phyloP scores from a whole-genome alignment of 2,113 vertebrate genomes.

The Caranx melampygus region DNA sequence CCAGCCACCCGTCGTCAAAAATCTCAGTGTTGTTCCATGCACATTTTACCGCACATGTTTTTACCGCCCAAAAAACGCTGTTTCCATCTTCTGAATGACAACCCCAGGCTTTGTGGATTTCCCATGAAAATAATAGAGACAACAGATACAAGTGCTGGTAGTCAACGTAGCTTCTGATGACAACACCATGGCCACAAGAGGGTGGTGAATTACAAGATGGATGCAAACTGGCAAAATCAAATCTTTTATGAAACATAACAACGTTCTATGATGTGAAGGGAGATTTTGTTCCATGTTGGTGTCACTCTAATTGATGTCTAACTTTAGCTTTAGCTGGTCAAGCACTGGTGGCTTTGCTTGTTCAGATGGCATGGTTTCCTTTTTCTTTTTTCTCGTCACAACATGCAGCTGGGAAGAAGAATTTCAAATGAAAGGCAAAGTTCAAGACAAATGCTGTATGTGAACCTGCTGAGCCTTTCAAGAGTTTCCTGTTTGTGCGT shows the following conservation, averaged over 20 bases:
- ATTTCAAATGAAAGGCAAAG: slow-evolving; percentile 10
- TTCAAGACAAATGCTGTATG: slow-evolving; percentile 4
- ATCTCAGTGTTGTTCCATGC: no score
- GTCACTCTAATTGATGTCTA: no score
- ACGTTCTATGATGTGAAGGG: no score
- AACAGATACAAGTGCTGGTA: background rate
- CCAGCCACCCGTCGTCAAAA: no score
- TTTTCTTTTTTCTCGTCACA: slow-evolving; percentile 6
- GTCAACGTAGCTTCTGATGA: background rate
- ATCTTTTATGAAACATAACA: no score
- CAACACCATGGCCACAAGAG: background rate
- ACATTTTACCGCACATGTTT: no score
- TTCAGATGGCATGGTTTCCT: no score
- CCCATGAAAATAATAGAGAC: background rate
- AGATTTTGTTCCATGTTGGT: no score
- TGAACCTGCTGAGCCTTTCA: background rate
- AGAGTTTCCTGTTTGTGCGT: background rate
- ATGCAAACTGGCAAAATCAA: no score
- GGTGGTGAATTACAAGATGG: background rate
- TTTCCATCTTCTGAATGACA: no score
- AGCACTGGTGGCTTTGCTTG: background rate
- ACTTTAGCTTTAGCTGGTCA: background rate
- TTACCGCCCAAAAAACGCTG: no score
- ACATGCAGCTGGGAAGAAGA: background rate
- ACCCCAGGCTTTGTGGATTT: no score